Evolutionary conservation across 2,888 invertebrate species (phyloP), one percentile per base, ranked within the genome.

Genomic region (Laspeyria flexula): DNA sequence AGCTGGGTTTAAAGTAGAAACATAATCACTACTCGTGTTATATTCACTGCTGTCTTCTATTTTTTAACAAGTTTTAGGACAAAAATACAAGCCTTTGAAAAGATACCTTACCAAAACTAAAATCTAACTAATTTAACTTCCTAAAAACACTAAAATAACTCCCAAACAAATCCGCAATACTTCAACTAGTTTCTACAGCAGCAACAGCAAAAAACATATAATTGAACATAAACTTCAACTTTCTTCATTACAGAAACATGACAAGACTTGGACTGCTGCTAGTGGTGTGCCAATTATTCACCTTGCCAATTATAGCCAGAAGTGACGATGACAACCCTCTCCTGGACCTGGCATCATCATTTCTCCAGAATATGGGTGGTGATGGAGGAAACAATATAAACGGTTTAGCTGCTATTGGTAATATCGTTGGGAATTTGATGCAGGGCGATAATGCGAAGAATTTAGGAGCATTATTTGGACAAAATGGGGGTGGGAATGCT

Each of bases 281-380:
- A 0, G 53, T 83, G 2, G 30, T 75, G 0, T 85, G 80, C 48
- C 81, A 81, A 53, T 45, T 83, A n/a, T 23, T 80, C 31, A 66
- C 74, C 29, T 68, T 82, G 30, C 85, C 77, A 70, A 89, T 72
- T 13, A 61, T 79, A n/a, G 73, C 77, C 72, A 69, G 85, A 73
- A 65, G 90, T 4, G 77, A 85, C 7, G 85, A 88, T 31, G 83
- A 94, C 0, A 95, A 93, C 72, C 95, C 95, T 0, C 90, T 96
- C 42, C 75, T 96, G 61, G 95, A 96, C 61, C 93, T 95, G 51
- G 96, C 96, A 0, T 93, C 95, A 1, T 92, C 95, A 12, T 93
- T 96, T 46, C 89, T 96, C 33, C 94, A 95, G 71, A 95, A 95
- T 70, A 94, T 94, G 71, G 89, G 88, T 0, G 80, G 88, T 0